A percentile compares a stretch with the other conserved stretches of the same genome.
Evolutionary conservation across 2,797 vertebrate species (phyloP).

Genomic region (Catharus ustulatus): DNA sequence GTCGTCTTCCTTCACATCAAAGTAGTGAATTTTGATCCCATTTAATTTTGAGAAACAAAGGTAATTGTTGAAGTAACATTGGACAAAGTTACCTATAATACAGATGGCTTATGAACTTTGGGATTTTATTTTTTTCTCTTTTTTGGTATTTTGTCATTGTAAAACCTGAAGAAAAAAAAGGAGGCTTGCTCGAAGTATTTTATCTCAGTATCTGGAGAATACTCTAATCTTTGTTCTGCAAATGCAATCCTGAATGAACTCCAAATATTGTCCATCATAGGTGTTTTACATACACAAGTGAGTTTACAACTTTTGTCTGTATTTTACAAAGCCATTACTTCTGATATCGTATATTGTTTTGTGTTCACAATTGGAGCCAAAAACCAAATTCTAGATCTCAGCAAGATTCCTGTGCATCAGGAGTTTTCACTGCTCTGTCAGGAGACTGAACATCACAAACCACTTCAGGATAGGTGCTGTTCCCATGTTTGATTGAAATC

Average conservation of each 20-base stretch:
- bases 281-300: background rate
- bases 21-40: background rate
- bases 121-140: background rate
- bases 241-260: background rate
- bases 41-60: background rate
- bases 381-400: background rate
- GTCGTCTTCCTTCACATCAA: background rate
- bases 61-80: background rate
- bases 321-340: background rate
- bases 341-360: background rate
- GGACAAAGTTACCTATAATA: background rate
- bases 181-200: background rate
- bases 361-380: background rate
- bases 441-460: background rate
- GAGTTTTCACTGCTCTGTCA: background rate
- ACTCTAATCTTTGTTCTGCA: background rate
- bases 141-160: background rate
- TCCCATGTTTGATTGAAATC: background rate
- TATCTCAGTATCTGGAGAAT: background rate
- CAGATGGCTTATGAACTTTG: background rate
- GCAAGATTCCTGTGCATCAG: background rate
- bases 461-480: background rate
- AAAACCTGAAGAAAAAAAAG: background rate
- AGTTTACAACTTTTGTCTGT: background rate
- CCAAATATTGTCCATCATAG: too few species aligned